Percentiles rank a stretch among this genome's conserved stretches.
These are phyloP conservation scores for Phasia obesa DNA, from an alignment of 2,888 invertebrate species.

Conservation along the genomic window DNA sequence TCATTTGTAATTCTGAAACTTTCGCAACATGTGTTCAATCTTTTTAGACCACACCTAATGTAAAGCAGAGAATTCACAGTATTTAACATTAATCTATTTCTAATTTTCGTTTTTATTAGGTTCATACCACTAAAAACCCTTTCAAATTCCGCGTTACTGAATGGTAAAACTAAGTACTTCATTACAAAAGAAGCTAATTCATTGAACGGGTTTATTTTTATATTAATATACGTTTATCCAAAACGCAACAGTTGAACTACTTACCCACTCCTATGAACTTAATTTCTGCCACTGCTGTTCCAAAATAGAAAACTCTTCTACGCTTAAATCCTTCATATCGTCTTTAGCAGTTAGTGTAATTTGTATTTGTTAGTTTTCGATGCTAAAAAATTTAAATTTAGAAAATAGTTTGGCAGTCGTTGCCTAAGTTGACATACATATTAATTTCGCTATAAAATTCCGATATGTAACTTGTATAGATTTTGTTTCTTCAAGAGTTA, in stretches of 20 bases:
- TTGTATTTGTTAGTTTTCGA: constrained; percentile 14
- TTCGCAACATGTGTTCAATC: neutral
- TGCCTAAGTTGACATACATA: no score
- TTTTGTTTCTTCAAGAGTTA: constrained; percentile 20
- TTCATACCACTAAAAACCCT: constrained; percentile 10
- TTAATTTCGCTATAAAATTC: constrained; percentile 4
- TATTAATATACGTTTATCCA: constrained; percentile 3
- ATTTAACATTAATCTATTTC: constrained; percentile 3
- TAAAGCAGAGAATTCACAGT: neutral
- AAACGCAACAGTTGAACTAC: constrained; percentile 1
- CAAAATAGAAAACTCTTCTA: constrained; percentile 9
- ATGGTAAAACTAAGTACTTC: neutral
- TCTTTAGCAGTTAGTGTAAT: neutral
- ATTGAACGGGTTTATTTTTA: neutral
- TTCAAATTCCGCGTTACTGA: constrained; percentile 5
- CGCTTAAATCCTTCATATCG: neutral
- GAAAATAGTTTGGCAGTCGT: no score
- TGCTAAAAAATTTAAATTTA: no score
- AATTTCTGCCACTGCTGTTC: constrained; percentile 29
- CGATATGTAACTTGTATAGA: neutral
- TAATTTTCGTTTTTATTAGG: constrained; percentile 10
- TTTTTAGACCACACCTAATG: neutral
- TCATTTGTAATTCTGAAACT: neutral
- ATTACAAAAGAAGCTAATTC: no score
- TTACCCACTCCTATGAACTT: constrained; percentile 29